These are phyloP conservation scores for Nycticebus coucang DNA, from an alignment of 2,113 vertebrate genomes.

Conservation along the genomic window DNA sequence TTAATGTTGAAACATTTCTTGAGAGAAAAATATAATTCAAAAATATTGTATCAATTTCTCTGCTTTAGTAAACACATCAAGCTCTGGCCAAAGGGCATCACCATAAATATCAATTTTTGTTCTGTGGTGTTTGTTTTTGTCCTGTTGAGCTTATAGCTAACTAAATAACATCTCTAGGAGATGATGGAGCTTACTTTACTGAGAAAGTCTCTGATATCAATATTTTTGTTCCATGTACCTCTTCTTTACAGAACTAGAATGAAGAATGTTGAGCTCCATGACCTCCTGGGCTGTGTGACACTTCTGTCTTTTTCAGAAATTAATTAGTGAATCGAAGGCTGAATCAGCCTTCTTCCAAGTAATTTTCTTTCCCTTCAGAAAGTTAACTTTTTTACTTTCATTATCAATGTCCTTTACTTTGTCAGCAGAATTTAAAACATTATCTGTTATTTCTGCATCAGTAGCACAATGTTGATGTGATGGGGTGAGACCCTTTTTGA, in stretches of 20 bases:
- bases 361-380: conserved; percentile 71
- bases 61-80: conserved; percentile 16
- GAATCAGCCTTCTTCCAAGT: conserved; percentile 75
- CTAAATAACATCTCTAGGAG: background rate
- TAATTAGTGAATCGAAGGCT: conserved; percentile 75
- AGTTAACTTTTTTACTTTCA: conserved; percentile 71
- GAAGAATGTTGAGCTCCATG: conserved; percentile 63
- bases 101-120: background rate
- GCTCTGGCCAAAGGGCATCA: background rate
- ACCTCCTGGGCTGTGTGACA: conserved; percentile 65
- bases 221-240: conserved; percentile 57
- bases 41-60: background rate
- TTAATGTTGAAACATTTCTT: conserved; percentile 25
- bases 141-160: background rate
- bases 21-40: background rate
- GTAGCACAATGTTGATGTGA: conserved; percentile 47
- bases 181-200: background rate
- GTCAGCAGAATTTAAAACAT: conserved; percentile 66
- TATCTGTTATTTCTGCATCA: conserved; percentile 67
- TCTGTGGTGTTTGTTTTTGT: background rate
- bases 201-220: conserved; percentile 19
- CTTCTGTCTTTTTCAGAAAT: conserved; percentile 70
- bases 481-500: background rate
- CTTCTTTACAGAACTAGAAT: conserved; percentile 62
- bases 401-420: conserved; percentile 69